phyloP scores from a whole-genome alignment of 1,140 invertebrate species.

The Danaus melanippus region DNA sequence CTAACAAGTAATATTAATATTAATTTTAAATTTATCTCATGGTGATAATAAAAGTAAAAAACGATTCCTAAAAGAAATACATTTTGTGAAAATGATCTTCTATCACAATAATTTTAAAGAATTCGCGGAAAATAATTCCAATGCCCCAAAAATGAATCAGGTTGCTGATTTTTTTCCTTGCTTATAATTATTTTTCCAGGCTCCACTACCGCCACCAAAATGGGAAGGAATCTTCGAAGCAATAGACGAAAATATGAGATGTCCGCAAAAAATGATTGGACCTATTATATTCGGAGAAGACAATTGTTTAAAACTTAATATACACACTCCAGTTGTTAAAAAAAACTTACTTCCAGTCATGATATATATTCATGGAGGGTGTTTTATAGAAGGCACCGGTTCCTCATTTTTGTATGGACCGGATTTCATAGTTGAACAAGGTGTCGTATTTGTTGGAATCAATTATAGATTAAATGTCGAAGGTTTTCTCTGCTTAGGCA shows the following conservation, averaged over 20 bases:
- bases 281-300: constrained; percentile 71
- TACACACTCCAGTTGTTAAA: constrained; percentile 77
- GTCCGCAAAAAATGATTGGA: constrained; percentile 45
- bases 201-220: constrained; percentile 60
- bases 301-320: constrained; percentile 87
- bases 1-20: too few species aligned
- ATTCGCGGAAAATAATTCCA: too few species aligned
- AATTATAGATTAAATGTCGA: constrained; percentile 79
- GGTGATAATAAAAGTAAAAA: too few species aligned
- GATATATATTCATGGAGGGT: constrained; percentile 78
- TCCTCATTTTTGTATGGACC: constrained; percentile 72
- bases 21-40: too few species aligned
- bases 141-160: too few species aligned
- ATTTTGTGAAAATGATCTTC: too few species aligned
- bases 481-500: constrained; percentile 77
- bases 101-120: too few species aligned
- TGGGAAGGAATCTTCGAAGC: constrained; percentile 70
- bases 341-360: constrained; percentile 70
- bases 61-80: too few species aligned
- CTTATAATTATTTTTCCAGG: constrained; percentile 44
- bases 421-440: constrained; percentile 76
- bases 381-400: constrained; percentile 73
- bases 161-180: background rate
- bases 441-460: constrained; percentile 78
- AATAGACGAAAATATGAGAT: constrained; percentile 52